These are phyloP conservation scores for Galagoides demidoff DNA, from an alignment of 2,797 vertebrate genomes.

Conservation along the genomic window DNA sequence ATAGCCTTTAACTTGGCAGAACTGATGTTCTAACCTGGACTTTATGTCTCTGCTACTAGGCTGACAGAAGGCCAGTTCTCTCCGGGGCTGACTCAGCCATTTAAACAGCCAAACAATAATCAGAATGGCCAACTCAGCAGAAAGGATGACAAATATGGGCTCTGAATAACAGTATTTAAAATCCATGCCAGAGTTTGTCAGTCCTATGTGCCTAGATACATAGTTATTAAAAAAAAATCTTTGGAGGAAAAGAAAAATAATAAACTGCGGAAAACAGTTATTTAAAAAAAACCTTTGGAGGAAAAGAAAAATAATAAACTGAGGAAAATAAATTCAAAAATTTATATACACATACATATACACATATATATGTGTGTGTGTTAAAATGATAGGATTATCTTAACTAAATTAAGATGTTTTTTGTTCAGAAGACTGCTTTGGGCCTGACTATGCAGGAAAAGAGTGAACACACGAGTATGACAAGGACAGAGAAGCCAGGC, in stretches of 20 bases:
- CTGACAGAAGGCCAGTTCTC: conserved; percentile 18
- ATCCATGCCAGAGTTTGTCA: background rate
- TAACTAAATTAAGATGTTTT: background rate
- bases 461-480: background rate
- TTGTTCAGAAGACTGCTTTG: background rate
- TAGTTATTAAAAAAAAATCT: background rate
- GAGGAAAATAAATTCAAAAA: background rate
- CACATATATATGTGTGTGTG: background rate
- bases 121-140: conserved; percentile 15
- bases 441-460: background rate
- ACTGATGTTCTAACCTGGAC: background rate
- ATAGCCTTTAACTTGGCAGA: conserved; percentile 5
- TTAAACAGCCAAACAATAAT: conserved; percentile 50
- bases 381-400: conserved; percentile 24
- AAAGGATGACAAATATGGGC: background rate
- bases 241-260: background rate
- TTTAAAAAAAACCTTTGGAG: background rate
- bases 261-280: background rate
- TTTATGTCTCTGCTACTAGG: conserved; percentile 6
- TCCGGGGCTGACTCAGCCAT: background rate
- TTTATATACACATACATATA: background rate
- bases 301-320: conserved; percentile 21
- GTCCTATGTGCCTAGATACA: background rate
- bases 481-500: background rate
- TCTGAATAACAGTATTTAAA: conserved; percentile 33